A percentile compares a stretch with the other conserved stretches of the same genome.
Evolutionary conservation across 2,797 vertebrate species (phyloP).

Genomic region (Paramormyrops hopkinsi): DNA sequence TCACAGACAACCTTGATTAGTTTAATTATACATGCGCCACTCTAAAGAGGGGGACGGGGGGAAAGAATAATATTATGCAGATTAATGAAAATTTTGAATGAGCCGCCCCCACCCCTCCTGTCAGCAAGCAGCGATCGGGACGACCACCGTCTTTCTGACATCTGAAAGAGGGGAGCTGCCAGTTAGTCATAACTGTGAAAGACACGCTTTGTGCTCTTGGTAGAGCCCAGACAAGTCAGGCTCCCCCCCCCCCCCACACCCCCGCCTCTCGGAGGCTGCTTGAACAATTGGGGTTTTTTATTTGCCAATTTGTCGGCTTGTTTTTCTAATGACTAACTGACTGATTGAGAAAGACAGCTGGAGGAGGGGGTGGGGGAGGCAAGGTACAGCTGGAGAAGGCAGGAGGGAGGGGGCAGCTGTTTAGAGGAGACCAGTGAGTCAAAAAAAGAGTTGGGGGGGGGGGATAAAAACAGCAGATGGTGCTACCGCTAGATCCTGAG

Average conservation of each 20-base stretch:
- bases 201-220: conserved; percentile 43
- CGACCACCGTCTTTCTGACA: conserved; percentile 22
- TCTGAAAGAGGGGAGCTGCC: conserved; percentile 49
- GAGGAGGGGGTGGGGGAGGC: conserved; percentile 51
- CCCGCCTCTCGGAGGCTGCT: conserved; percentile 47
- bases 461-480: conserved; percentile 25
- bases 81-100: conserved; percentile 53
- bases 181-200: conserved; percentile 33
- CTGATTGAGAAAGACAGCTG: conserved; percentile 59
- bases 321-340: conserved; percentile 58
- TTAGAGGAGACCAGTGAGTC: conserved; percentile 49
- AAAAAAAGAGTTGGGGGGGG: background rate
- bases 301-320: conserved; percentile 53
- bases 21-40: conserved; percentile 69
- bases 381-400: conserved; percentile 39
- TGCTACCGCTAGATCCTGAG: conserved; percentile 20
- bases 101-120: conserved; percentile 42
- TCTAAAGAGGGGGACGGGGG: conserved; percentile 56
- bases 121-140: conserved; percentile 53
- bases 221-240: conserved; percentile 43
- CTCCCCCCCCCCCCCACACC: conserved; percentile 29
- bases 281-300: conserved; percentile 61
- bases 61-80: conserved; percentile 61
- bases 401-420: conserved; percentile 52
- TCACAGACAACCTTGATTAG: conserved; percentile 65